A percentile compares a stretch with the other conserved stretches of the same genome.
phyloP scores from a whole-genome alignment of 2,888 invertebrate species.

The Cryptus viduatorius region DNA sequence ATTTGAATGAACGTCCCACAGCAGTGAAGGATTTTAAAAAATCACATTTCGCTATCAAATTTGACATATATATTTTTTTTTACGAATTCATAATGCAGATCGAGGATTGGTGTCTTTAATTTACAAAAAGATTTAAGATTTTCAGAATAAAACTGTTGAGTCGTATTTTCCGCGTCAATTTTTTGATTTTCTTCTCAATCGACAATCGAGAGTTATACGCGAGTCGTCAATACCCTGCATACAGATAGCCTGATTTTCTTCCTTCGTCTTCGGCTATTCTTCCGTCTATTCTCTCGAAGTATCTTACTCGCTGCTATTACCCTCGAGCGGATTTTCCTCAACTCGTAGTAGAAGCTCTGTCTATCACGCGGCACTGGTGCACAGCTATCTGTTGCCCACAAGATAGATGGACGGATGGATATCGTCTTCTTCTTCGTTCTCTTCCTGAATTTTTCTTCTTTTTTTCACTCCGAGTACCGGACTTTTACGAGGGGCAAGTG shows the following conservation, averaged over 20 bases:
- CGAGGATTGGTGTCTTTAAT: too few species aligned
- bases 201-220: background rate
- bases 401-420: slow-evolving; percentile 14
- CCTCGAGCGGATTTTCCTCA: background rate
- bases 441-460: background rate
- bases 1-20: background rate
- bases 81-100: too few species aligned
- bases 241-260: slow-evolving; percentile 29
- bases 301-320: background rate
- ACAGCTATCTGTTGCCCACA: background rate
- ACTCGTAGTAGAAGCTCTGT: background rate
- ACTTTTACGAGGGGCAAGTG: slow-evolving; percentile 48
- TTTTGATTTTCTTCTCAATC: background rate
- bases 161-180: background rate
- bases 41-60: background rate
- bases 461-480: slow-evolving; percentile 29
- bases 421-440: background rate
- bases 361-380: background rate
- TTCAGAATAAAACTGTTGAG: background rate
- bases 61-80: too few species aligned
- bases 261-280: slow-evolving; percentile 10
- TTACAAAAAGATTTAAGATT: background rate
- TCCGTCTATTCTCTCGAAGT: background rate
- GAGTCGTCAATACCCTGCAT: slow-evolving; percentile 19
- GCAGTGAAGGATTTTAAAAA: background rate